Evolutionary conservation across 1,140 invertebrate species (phyloP).

Genomic region (Amyelois transitella): DNA sequence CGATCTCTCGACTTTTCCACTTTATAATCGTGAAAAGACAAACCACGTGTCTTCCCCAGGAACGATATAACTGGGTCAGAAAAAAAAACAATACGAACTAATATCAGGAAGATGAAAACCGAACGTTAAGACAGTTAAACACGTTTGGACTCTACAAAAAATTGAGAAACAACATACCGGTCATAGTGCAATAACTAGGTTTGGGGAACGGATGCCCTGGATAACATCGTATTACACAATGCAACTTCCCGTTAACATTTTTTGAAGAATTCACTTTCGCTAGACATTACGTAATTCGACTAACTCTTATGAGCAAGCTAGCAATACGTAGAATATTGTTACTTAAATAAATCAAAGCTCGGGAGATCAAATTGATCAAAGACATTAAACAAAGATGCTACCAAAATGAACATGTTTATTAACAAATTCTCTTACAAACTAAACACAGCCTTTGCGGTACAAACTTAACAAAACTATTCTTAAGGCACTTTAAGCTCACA

Average conservation of each 20-base stretch:
- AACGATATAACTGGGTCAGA: too few species aligned
- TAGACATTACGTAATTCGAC: background rate
- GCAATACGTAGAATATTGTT: background rate
- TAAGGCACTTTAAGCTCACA: too few species aligned
- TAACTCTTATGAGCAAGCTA: too few species aligned
- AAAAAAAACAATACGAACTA: too few species aligned
- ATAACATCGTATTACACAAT: background rate
- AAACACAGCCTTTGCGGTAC: background rate
- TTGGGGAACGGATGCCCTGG: background rate
- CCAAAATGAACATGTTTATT: background rate
- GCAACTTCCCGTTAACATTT: background rate
- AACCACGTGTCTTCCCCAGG: too few species aligned
- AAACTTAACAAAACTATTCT: background rate
- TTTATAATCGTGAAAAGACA: too few species aligned
- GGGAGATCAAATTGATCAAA: too few species aligned
- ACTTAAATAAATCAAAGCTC: background rate
- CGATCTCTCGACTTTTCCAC: too few species aligned
- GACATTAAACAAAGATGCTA: background rate
- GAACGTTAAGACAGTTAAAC: too few species aligned
- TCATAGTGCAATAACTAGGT: background rate
- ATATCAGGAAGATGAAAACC: too few species aligned
- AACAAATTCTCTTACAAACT: background rate
- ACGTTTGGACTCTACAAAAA: too few species aligned
- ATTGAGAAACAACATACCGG: background rate
- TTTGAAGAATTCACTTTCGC: background rate